phyloP scores from a whole-genome alignment of 2,888 invertebrate genomes.

The Tupiocoris notatus region DNA sequence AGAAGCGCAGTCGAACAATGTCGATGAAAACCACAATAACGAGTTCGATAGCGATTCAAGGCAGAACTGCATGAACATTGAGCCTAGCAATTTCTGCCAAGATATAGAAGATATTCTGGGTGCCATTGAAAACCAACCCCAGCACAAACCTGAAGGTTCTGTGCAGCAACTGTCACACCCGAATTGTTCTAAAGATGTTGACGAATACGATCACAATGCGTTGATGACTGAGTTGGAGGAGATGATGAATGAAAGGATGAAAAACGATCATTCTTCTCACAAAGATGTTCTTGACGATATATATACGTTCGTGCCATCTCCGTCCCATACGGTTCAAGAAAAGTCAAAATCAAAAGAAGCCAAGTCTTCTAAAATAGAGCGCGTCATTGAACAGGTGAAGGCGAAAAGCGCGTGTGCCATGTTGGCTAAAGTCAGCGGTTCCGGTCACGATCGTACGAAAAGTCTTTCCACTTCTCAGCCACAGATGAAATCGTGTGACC shows the following conservation, averaged over 20 bases:
- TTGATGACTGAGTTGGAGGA: constrained; percentile 34
- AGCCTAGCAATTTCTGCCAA: constrained; percentile 30
- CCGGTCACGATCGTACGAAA: constrained; percentile 7
- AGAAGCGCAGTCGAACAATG: constrained; percentile 45
- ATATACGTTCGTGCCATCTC: constrained; percentile 47
- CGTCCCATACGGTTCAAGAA: constrained; percentile 21
- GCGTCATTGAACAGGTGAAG: constrained; percentile 30
- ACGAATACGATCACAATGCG: constrained; percentile 43
- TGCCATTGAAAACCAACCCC: constrained; percentile 14
- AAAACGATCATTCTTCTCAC: constrained; percentile 19
- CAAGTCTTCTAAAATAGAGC: constrained; percentile 22
- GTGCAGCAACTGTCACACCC: background rate
- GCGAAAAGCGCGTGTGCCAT: constrained; percentile 21
- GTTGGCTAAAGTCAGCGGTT: constrained; percentile 12
- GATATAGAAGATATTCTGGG: constrained; percentile 25
- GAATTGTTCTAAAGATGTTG: constrained; percentile 38
- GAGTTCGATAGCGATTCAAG: constrained; percentile 37
- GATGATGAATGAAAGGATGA: constrained; percentile 35
- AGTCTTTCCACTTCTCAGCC: background rate
- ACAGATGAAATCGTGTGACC: constrained; percentile 35
- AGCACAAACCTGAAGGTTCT: background rate
- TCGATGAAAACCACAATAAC: constrained; percentile 47
- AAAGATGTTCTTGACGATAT: constrained; percentile 45
- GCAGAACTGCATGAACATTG: constrained; percentile 20
- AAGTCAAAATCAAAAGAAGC: constrained; percentile 34